These are phyloP conservation scores for Artemia franciscana DNA, from an alignment of 1,140 invertebrate species.

Conservation along the genomic window DNA sequence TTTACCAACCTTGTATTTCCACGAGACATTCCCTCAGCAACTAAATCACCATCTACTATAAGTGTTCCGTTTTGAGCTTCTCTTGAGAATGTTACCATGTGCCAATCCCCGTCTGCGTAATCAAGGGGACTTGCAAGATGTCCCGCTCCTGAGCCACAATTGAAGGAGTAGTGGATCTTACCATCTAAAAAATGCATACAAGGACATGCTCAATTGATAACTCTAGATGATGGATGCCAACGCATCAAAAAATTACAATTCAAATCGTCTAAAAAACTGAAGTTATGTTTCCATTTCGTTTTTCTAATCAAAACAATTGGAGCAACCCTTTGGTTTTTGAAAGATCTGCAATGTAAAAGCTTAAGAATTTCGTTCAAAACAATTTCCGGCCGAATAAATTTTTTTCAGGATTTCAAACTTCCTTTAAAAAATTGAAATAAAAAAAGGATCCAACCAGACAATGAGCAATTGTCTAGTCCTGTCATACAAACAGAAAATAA, in stretches of 20 bases:
- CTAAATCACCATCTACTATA: conserved; percentile 34
- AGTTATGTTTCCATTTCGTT: not conserved
- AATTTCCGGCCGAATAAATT: no score
- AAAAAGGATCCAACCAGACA: no score
- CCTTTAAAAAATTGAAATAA: no score
- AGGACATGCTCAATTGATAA: conserved; percentile 4
- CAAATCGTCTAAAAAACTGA: no score
- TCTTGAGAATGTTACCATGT: conserved; percentile 38
- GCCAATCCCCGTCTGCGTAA: conserved; percentile 71
- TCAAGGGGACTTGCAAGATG: conserved; percentile 25
- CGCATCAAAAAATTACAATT: no score
- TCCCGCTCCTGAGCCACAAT: conserved; percentile 42
- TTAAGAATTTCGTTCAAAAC: no score
- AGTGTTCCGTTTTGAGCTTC: conserved; percentile 32
- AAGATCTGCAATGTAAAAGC: no score
- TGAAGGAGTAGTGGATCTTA: conserved; percentile 39
- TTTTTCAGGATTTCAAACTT: no score
- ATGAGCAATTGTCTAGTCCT: no score
- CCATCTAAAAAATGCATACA: conserved; percentile 11
- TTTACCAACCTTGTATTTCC: conserved; percentile 21
- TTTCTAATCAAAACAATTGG: not conserved
- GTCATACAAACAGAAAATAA: no score
- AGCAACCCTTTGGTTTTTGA: no score
- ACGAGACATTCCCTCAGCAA: conserved; percentile 27
- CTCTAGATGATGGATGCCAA: no score